Percentiles rank a stretch among this genome's conserved stretches.
Evolutionary conservation across 1,140 invertebrate genomes (phyloP).

Genomic region (Colletes gigas): DNA sequence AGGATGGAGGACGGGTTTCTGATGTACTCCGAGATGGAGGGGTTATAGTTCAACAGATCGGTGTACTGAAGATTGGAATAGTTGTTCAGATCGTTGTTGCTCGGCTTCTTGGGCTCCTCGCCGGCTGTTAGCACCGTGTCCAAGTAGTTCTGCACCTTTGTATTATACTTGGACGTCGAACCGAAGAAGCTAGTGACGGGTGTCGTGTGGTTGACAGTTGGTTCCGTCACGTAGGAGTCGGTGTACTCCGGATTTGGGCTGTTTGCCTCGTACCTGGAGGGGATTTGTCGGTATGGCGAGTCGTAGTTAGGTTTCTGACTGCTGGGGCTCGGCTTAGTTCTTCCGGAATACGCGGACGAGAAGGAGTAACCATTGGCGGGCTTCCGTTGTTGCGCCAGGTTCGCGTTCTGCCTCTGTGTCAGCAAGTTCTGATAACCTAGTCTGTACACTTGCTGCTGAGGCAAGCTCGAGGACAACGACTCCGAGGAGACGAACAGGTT

Average conservation of each 20-base stretch:
- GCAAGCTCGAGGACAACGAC: conserved; percentile 40
- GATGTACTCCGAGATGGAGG: conserved; percentile 79
- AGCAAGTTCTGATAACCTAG: conserved; percentile 60
- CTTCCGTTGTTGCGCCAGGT: conserved; percentile 24
- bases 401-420: conserved; percentile 31
- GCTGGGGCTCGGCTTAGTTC: not conserved
- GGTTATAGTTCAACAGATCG: conserved; percentile 76
- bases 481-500: conserved; percentile 51
- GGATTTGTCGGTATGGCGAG: not conserved
- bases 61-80: conserved; percentile 68
- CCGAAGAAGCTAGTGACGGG: not conserved
- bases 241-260: conserved; percentile 73
- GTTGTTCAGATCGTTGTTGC: conserved; percentile 37
- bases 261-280: conserved; percentile 69
- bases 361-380: not conserved
- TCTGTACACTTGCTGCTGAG: conserved; percentile 57
- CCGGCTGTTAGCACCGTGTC: conserved; percentile 60
- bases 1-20: conserved; percentile 78
- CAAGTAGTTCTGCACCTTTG: conserved; percentile 64
- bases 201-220: not conserved
- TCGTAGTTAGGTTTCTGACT: conserved; percentile 10
- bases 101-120: conserved; percentile 7
- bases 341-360: not conserved
- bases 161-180: conserved; percentile 54
- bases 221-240: conserved; percentile 49